A percentile compares a stretch with the other conserved stretches of the same genome.
phyloP scores from a whole-genome alignment of 2,888 invertebrate species.

The Nezara viridula region DNA sequence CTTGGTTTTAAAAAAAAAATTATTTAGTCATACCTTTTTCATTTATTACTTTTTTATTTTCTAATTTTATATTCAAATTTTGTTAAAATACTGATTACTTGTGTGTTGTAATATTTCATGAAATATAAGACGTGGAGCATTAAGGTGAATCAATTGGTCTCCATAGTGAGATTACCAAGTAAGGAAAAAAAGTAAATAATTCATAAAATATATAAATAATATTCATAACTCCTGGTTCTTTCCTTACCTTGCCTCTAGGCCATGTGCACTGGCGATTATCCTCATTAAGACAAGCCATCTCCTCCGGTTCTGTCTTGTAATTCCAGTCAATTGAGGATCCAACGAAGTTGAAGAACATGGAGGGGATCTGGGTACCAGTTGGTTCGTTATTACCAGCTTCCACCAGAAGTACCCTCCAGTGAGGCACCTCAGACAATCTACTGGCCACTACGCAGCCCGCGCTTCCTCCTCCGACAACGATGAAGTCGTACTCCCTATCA shows the following conservation, averaged over 20 bases:
- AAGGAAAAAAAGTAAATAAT: no score
- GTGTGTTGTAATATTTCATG: no score
- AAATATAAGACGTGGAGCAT: no score
- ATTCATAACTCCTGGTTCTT: background rate
- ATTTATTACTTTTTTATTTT: no score
- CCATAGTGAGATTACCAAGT: no score
- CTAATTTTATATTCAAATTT: no score
- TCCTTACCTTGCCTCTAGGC: constrained; percentile 84
- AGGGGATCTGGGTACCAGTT: constrained; percentile 89
- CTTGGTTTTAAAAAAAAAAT: no score
- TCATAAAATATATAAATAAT: no score
- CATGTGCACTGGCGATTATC: constrained; percentile 82
- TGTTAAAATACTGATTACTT: no score
- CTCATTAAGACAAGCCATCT: constrained; percentile 81
- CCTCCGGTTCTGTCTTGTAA: constrained; percentile 87
- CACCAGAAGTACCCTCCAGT: constrained; percentile 80
- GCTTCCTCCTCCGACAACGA: constrained; percentile 81
- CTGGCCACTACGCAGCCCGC: constrained; percentile 82
- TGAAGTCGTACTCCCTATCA: constrained; percentile 79
- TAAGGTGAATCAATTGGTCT: no score
- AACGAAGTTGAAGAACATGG: constrained; percentile 89
- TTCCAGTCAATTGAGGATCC: constrained; percentile 91
- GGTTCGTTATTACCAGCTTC: constrained; percentile 90
- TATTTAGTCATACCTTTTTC: no score
- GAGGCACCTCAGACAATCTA: constrained; percentile 79